Conservation (phyloP, 2,797 vertebrate species). For the Neomorphus geoffroyi region DNA sequence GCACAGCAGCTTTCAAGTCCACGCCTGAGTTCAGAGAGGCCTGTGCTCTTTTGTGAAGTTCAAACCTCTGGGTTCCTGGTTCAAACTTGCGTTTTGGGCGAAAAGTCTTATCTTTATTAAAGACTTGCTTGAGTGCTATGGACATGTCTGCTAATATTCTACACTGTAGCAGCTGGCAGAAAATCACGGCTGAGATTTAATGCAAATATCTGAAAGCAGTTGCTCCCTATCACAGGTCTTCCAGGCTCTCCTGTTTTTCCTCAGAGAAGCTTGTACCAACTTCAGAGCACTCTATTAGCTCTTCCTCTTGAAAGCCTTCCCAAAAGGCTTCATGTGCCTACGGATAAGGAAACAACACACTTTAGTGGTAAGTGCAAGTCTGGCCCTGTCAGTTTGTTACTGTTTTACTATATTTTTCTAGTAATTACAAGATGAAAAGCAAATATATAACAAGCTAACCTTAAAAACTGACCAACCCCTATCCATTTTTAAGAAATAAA, state of each 20-base stretch:
- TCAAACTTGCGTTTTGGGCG: conserved; percentile 86
- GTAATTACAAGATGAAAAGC: not conserved
- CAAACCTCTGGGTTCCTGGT: conserved; percentile 86
- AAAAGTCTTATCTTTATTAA: conserved; percentile 88
- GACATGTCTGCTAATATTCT: conserved; percentile 76
- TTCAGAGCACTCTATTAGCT: conserved; percentile 25
- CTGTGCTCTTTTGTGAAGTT: conserved; percentile 85
- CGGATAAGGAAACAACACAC: conserved; percentile 36
- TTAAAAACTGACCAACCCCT: not conserved
- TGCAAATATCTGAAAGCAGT: conserved; percentile 10
- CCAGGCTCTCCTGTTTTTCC: conserved; percentile 1
- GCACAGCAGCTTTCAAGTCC: conserved; percentile 81
- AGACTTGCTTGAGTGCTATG: conserved; percentile 84
- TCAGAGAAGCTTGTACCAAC: not conserved
- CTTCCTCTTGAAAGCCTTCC: conserved; percentile 44
- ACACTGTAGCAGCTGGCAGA: conserved; percentile 19
- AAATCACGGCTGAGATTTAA: conserved; percentile 42
- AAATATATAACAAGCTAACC: not conserved
- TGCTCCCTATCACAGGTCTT: conserved; percentile 34
- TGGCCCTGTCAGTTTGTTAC: not conserved
- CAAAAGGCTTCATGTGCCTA: conserved; percentile 64
- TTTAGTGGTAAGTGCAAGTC: not conserved
- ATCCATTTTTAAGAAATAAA: not conserved
- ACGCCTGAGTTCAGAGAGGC: conserved; percentile 82
- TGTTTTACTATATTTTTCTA: not conserved